Conservation (phyloP, 2,888 invertebrate genomes). For the Ethmia dodecea region DNA sequence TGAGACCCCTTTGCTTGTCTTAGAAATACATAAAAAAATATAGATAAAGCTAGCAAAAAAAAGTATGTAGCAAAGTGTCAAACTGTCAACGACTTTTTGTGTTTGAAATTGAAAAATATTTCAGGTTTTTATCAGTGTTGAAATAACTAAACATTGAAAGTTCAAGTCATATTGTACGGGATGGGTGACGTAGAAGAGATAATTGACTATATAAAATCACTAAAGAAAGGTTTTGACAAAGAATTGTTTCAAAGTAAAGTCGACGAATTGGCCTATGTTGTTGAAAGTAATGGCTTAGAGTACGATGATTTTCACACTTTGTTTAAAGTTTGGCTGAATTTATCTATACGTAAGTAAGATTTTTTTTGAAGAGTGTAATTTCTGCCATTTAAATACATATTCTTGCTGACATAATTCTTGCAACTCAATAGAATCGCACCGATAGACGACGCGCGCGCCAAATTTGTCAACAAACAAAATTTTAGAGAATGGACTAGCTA, state of each 20-base stretch:
- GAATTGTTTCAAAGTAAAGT: conserved; percentile 61
- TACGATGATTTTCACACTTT: conserved; percentile 60
- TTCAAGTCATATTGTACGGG: neutral
- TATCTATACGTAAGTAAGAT: conserved; percentile 67
- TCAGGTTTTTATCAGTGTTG: neutral
- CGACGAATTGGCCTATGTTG: conserved; percentile 48
- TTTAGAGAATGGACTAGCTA: no score
- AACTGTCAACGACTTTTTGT: no score
- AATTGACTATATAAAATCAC: conserved; percentile 56
- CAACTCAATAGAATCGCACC: no score
- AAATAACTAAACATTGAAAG: neutral
- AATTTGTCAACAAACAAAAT: no score
- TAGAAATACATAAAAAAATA: no score
- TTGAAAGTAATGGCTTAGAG: conserved; percentile 47
- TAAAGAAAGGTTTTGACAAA: conserved; percentile 65
- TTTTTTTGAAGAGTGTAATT: no score
- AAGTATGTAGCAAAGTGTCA: no score
- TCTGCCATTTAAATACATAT: no score
- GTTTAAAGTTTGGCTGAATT: conserved; percentile 68
- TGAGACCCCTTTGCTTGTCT: no score
- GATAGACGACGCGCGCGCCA: no score
- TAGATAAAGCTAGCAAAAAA: no score
- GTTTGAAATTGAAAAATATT: neutral
- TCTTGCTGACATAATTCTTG: no score
- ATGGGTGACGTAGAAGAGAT: conserved; percentile 54